Percentiles rank a stretch among this genome's conserved stretches.
These are phyloP conservation scores for Paragorgia papillata DNA, from an alignment of 92 coral and sea anemone species.

Conservation along the genomic window DNA sequence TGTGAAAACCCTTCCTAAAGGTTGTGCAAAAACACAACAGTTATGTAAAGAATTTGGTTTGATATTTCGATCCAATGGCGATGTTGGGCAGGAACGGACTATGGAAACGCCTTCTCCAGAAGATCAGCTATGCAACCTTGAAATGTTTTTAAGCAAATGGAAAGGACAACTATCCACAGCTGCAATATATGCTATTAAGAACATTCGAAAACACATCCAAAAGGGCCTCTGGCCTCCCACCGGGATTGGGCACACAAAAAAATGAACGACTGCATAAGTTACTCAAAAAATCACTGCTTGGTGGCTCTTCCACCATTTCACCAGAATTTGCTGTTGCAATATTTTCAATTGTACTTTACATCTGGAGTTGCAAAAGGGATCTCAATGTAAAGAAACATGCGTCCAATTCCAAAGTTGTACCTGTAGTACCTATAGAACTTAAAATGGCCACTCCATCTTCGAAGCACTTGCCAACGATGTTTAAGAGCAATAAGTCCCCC, in stretches of 20 bases:
- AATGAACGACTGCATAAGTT: conserved; percentile 63
- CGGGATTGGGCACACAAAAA: conserved; percentile 56
- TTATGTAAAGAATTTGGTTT: conserved; percentile 55
- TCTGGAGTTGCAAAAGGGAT: conserved; percentile 53
- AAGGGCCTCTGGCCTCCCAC: conserved; percentile 62
- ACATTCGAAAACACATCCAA: conserved; percentile 26
- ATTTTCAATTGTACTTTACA: conserved; percentile 52
- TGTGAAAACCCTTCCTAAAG: conserved; percentile 58
- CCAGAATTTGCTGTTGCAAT: conserved; percentile 68
- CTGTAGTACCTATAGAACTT: conserved; percentile 51
- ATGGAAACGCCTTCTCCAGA: conserved; percentile 40
- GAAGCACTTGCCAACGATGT: too few species aligned
- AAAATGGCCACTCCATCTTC: background rate
- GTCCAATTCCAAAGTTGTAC: conserved; percentile 46
- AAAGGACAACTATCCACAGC: conserved; percentile 12
- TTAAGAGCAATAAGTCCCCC: too few species aligned
- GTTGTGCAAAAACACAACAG: conserved; percentile 20
- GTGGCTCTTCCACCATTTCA: conserved; percentile 53
- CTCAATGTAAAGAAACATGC: conserved; percentile 42
- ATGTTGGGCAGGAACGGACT: conserved; percentile 41
- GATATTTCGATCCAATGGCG: conserved; percentile 61
- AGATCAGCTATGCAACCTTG: conserved; percentile 33
- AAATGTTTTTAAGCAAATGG: conserved; percentile 45
- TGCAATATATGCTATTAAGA: conserved; percentile 27
- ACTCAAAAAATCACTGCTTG: conserved; percentile 59